These are phyloP conservation scores for Ectemnius lituratus DNA, from an alignment of 2,888 invertebrate genomes.

Conservation along the genomic window DNA sequence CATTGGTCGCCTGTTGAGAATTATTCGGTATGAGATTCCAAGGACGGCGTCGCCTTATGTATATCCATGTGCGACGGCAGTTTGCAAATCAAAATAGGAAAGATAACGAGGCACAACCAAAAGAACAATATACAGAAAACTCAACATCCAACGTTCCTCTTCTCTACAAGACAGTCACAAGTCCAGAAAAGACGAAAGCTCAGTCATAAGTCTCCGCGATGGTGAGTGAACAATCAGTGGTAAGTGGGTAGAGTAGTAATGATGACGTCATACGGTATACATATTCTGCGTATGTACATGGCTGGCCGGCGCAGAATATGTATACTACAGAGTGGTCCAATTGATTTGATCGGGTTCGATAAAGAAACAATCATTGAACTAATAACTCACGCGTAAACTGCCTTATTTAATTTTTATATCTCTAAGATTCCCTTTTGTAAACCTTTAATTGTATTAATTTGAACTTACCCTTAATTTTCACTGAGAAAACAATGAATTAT, in stretches of 20 bases:
- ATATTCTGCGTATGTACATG: conserved; percentile 9
- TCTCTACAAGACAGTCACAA: conserved; percentile 57
- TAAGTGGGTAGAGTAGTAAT: conserved; percentile 19
- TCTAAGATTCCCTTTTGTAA: no score
- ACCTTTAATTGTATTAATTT: no score
- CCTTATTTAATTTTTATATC: no score
- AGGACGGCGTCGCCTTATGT: conserved; percentile 15
- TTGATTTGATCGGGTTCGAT: no score
- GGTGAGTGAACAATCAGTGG: conserved; percentile 39
- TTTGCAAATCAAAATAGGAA: conserved; percentile 22
- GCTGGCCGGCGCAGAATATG: conserved; percentile 29
- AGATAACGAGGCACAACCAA: conserved; percentile 16
- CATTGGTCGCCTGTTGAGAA: no score
- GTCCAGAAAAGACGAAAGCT: conserved; percentile 54
- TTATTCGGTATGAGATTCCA: background rate
- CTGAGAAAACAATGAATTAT: no score
- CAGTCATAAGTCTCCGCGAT: conserved; percentile 33
- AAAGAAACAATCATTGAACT: no score
- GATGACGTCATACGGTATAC: background rate
- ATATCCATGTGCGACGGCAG: conserved; percentile 25
- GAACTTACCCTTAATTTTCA: no score
- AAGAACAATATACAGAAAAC: conserved; percentile 33
- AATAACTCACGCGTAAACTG: no score
- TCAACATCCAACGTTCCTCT: conserved; percentile 57
- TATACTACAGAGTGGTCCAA: background rate